A percentile compares a stretch with the other conserved stretches of the same genome.
Conservation (phyloP, 1,140 invertebrate genomes). For the Belonocnema kinseyi region DNA sequence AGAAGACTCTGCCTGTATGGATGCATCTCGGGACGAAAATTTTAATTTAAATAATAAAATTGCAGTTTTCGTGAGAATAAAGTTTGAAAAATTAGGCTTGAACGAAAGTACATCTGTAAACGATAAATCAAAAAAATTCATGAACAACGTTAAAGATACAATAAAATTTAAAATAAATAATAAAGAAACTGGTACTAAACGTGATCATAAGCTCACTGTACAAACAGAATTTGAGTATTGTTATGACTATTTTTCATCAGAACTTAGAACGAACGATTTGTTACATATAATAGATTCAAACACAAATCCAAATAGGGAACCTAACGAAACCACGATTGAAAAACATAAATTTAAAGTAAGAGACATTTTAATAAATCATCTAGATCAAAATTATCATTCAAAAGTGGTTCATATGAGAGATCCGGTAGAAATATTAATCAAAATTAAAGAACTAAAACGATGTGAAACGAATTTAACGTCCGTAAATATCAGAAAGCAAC, state of each 20-base stretch:
- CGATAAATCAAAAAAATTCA: not conserved
- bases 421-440: slow-evolving; percentile 25
- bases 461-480: slow-evolving; percentile 25
- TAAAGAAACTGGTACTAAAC: slow-evolving; percentile 38
- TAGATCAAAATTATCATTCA: slow-evolving; percentile 36
- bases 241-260: slow-evolving; percentile 37
- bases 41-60: not conserved
- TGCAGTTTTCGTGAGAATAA: not conserved
- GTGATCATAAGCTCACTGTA: slow-evolving; percentile 39
- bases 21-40: not conserved
- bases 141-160: no score
- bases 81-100: not conserved
- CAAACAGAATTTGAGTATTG: slow-evolving; percentile 40
- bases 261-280: slow-evolving; percentile 37
- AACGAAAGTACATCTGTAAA: not conserved
- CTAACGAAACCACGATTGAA: slow-evolving; percentile 32
- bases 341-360: slow-evolving; percentile 38
- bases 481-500: slow-evolving; percentile 28
- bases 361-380: slow-evolving; percentile 41
- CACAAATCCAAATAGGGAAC: not conserved
- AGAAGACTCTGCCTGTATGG: no score
- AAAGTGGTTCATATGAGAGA: slow-evolving; percentile 21
- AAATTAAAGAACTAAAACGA: slow-evolving; percentile 36
- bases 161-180: slow-evolving; percentile 27
- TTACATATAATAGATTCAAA: slow-evolving; percentile 37